Evolutionary conservation across 2,113 vertebrate species (phyloP), one percentile per base, ranked within the genome.

Genomic region (Candoia aspera): DNA sequence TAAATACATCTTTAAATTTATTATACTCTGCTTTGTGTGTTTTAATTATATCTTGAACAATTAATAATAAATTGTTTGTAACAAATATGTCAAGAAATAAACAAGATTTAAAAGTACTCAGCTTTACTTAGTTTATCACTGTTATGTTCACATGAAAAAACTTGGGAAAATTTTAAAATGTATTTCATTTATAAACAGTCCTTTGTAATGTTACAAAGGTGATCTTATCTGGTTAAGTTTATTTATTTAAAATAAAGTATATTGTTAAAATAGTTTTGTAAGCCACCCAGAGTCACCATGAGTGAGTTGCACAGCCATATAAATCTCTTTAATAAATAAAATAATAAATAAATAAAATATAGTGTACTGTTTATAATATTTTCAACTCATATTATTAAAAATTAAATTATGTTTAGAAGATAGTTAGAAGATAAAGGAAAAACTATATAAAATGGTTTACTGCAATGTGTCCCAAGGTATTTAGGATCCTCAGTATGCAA

Each of bases 391-490:
- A 95, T 62, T 94, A 87, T n/a, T 92, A 96, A 96, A 93, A 90
- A 62, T 12, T 93, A 10, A 0, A 29, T 29, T 93, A 60, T 90
- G 60, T 94, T 95, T 92, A 73, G 62, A n/a, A 94, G 73, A 24
- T 89, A 93, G 92, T 93, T 94, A 95, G 91, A 95, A 95, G 92
- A 93, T 91, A 29, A 49, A 92, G 90, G 68, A 93, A 92, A 90
- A 95, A 95, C 94, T 33, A 91, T 2, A 4, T 92, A 91, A 96
- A 96, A 92, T 46, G 29, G n/a, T 95, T 96, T 93, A 92, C 53
- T 91, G 95, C 68, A 60, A 95, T 95, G 42, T 92, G 94, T 91
- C 84, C 23, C 94, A 94, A 93, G 90, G 94, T 95, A 95, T 95
- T 90, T 62, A 94, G 91, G 92, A 95, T 87, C 91, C 95, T 93